A percentile compares a stretch with the other conserved stretches of the same genome.
Evolutionary conservation across 2,888 invertebrate genomes (phyloP).

Genomic region (Mesorhabditis belari): DNA sequence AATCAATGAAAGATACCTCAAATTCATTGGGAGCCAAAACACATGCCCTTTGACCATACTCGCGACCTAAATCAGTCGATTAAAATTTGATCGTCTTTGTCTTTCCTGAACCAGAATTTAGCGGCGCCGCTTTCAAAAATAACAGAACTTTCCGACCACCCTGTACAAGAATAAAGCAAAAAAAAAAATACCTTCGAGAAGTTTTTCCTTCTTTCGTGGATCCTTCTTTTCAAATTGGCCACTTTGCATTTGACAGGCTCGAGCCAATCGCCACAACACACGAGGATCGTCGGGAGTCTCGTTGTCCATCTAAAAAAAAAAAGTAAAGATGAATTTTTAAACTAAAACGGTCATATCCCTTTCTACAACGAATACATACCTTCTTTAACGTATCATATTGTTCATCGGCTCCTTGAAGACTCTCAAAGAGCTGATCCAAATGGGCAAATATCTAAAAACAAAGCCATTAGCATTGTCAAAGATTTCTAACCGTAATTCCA

Average conservation of each 20-base stretch:
- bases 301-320: not conserved
- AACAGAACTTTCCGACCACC: not conserved
- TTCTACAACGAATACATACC: not conserved
- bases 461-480: no score
- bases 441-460: not conserved
- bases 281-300: not conserved
- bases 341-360: not conserved
- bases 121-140: not conserved
- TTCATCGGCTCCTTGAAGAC: not conserved
- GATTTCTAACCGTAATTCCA: no score
- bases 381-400: not conserved
- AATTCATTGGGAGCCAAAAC: not conserved
- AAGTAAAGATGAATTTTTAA: not conserved
- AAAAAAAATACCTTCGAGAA: not conserved
- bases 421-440: not conserved
- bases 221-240: not conserved
- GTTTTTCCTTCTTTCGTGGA: not conserved
- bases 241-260: not conserved
- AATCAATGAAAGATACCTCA: not conserved
- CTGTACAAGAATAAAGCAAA: no score
- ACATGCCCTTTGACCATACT: not conserved
- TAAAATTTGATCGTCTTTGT: no score
- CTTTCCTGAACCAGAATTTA: no score
- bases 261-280: not conserved
- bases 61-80: not conserved